Evolutionary conservation across 2,113 vertebrate genomes (phyloP), one percentile per base, ranked within the genome.

Genomic region (Nothobranchius kuhntae): DNA sequence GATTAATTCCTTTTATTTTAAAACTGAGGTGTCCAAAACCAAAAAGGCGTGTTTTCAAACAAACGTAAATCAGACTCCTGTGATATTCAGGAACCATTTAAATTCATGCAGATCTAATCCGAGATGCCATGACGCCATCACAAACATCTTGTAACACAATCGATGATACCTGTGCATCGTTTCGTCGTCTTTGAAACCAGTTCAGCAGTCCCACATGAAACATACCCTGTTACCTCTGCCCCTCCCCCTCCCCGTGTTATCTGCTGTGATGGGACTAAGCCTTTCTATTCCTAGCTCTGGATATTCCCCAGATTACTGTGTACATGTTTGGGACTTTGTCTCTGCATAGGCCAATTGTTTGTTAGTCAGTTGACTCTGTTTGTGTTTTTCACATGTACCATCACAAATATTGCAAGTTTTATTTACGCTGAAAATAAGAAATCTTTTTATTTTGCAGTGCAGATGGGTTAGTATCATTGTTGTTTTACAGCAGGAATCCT

Each of bases 221-320:
- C 48, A 76, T 65, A 53, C 55, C 53, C 58, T 62, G 38, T 46
- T 45, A 48, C 12, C 2, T 65, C 45, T 24, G 24, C 9, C 53
- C 55, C 67, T 13, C 68, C 24, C 60, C 9, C 38, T 13, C 30
- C 58, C 68, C 9, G 7, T 83, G 45, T 81, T 72, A 77, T 21
- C 52, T 65, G 59, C 63, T 73, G 57, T 81, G 83, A 80, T 80
- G 80, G 69, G 64, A 53, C 74, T 91, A 87, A 91, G 84, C 86
- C 78, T 77, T 89, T 91, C 90, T 91, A 91, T 91, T 91, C 64
- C 71, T 69, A 73, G 85, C 73, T 63, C 70, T 83, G 82, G 81
- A 87, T 89, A 77, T 77, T 68, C 78, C 61, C 73, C 80, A 90
- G 90, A 89, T 91, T 89, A 90, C 76, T 69, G 66, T 7, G 73